Evolutionary conservation across 2,797 vertebrate genomes (phyloP).

Genomic region (Petrocephalus schoutedeni): DNA sequence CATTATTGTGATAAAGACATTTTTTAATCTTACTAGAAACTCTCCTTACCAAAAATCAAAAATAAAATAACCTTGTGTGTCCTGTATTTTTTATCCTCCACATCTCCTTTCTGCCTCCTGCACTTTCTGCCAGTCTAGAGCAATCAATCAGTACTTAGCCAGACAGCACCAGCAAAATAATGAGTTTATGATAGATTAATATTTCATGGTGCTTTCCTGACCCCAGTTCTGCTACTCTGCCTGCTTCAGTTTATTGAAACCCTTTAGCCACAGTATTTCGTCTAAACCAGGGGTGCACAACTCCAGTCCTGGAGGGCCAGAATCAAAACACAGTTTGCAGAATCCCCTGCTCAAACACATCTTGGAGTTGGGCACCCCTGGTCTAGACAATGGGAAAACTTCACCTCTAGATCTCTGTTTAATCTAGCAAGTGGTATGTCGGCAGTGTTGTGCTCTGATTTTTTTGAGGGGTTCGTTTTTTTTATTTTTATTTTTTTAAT

Average conservation of each 20-base stretch:
- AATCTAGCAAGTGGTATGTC: neutral
- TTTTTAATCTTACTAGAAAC: conserved; percentile 10
- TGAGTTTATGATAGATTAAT: conserved; percentile 58
- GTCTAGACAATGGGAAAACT: neutral
- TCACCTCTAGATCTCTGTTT: neutral
- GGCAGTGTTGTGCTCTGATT: neutral
- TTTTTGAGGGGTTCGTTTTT: neutral
- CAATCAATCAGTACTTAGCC: conserved; percentile 60
- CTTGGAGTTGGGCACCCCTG: no score
- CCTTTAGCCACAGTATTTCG: conserved; percentile 24
- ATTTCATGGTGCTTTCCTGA: conserved; percentile 45
- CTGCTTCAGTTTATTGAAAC: conserved; percentile 40
- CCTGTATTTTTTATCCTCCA: neutral
- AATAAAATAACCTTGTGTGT: neutral
- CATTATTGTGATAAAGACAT: neutral
- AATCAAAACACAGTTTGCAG: no score
- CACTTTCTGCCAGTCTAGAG: conserved; percentile 37
- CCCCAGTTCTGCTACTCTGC: conserved; percentile 37
- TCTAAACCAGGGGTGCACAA: neutral
- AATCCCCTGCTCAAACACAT: no score
- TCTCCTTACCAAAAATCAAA: conserved; percentile 29
- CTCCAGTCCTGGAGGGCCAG: no score
- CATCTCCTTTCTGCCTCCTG: conserved; percentile 36
- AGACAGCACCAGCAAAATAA: conserved; percentile 53
- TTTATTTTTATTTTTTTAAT: neutral